Base-by-base conservation (phyloP, 2,797 vertebrate species). In the Lepus townsendii region DNA sequence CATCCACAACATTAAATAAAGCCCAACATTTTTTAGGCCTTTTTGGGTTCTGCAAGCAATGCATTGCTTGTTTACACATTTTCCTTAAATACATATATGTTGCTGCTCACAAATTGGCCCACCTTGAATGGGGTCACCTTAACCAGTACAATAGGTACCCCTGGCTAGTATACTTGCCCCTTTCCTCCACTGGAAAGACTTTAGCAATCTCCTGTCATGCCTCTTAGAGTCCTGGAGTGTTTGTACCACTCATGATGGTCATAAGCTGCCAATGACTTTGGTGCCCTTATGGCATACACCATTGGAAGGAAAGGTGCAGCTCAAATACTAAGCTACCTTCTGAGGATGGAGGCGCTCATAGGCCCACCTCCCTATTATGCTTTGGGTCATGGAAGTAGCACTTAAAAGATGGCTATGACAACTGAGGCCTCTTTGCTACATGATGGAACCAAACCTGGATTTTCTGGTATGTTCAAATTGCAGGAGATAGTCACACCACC, bases 61-160 rank as follows among this genome's bases (percentile, higher is more conserved):
- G 6, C 60, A 62, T 90, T 93, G 32, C 22, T 78, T 62, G 83
- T 65, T 92, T 75, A 92, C 27, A 62, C 35, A 84, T 95, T 95
- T 95, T 82, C 72, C 16, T 54, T 73, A 96, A 92, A 47, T 4
- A 32, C 27, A 4, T 75, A 82, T 85, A 68, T 87, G 9, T 3
- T 93, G 24, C 86, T 89, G 79, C 63, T 63, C 92, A 78, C 20
- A 80, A 90, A 77, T 42, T 63, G 6, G 19, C 7, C 35, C 19
- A 63, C 63, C 65, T 93, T 89, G 30, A 88, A 88, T 87, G 35
- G 24, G n/a, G 16, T 54, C 54, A 79, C 16, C 47, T 91, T 10
- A 73, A 68, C 11, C 71, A 95, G n/a, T 35, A 73, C 90, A 60
- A 78, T 20, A 65, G n/a, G 60, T 19, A 57, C 7, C 78, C 26